phyloP scores from a whole-genome alignment of 92 coral and sea anemone genomes.

The Zoanthus sansibaricus region DNA sequence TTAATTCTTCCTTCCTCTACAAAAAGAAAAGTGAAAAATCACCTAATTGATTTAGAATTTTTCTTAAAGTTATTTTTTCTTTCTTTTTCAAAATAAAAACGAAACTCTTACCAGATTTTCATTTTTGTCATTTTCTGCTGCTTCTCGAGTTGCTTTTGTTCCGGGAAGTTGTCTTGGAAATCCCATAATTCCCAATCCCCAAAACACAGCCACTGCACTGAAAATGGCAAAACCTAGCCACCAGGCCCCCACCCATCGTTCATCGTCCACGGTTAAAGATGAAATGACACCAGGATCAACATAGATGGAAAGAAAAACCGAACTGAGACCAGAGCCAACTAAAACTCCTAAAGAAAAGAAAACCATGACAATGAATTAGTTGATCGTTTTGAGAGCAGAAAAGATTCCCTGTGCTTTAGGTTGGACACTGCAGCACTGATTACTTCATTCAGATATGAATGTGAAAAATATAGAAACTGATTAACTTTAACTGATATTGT shows the following conservation, averaged over 20 bases:
- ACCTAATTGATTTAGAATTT: background rate
- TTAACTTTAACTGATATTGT: too few relatives aligned
- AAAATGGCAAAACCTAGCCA: slow-evolving; percentile 85
- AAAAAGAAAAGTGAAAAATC: too few relatives aligned
- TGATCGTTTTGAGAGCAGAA: too few relatives aligned
- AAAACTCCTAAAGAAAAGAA: background rate
- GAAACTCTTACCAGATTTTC: slow-evolving; percentile 27
- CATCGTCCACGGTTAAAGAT: slow-evolving; percentile 69
- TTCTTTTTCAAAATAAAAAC: background rate
- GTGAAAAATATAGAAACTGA: too few relatives aligned
- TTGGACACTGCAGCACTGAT: background rate
- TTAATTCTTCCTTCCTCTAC: too few relatives aligned
- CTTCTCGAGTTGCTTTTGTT: slow-evolving; percentile 58
- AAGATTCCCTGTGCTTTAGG: background rate
- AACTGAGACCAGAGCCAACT: background rate
- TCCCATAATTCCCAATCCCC: slow-evolving; percentile 77
- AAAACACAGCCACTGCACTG: slow-evolving; percentile 58
- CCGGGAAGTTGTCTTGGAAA: slow-evolving; percentile 78
- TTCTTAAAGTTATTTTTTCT: background rate
- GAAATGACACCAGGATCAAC: slow-evolving; percentile 78
- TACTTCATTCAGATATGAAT: too few relatives aligned
- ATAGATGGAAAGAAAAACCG: slow-evolving; percentile 2
- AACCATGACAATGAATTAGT: background rate
- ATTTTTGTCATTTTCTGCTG: slow-evolving; percentile 19
- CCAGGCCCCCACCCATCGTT: slow-evolving; percentile 95